These are phyloP conservation scores for Alectoris magna DNA, from an alignment of 2,797 vertebrate species.

Conservation along the genomic window DNA sequence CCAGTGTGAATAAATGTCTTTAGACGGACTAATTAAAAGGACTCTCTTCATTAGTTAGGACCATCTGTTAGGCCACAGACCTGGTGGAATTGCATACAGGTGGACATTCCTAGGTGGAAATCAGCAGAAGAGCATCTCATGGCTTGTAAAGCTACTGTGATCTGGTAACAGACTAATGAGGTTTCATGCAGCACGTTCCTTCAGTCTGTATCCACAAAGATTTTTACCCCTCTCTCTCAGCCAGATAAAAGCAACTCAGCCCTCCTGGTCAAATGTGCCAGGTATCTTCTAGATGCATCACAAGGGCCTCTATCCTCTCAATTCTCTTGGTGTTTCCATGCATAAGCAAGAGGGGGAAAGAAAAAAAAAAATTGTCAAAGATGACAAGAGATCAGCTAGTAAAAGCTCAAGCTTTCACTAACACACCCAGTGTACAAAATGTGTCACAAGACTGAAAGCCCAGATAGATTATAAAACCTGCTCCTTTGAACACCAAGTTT, in stretches of 20 bases:
- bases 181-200: background rate
- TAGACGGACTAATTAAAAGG: conserved; percentile 91
- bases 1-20: conserved; percentile 86
- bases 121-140: conserved; percentile 8
- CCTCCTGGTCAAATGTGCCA: background rate
- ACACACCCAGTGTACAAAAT: no score
- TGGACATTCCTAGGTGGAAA: conserved; percentile 74
- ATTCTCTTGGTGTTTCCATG: background rate
- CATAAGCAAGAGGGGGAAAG: background rate
- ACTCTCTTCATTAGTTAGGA: conserved; percentile 86
- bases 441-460: background rate
- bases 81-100: conserved; percentile 79
- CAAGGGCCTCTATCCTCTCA: background rate
- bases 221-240: background rate
- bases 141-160: background rate
- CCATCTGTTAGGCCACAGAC: conserved; percentile 89
- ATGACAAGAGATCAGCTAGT: background rate
- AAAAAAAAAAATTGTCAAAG: background rate
- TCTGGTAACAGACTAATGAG: background rate
- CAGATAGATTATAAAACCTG: background rate
- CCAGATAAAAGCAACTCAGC: background rate
- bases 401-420: background rate
- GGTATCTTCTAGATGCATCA: background rate
- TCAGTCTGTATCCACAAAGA: background rate
- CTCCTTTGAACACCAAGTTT: background rate